These are phyloP conservation scores for Tetranychus piercei DNA, from an alignment of 2,888 invertebrate genomes.

Conservation along the genomic window DNA sequence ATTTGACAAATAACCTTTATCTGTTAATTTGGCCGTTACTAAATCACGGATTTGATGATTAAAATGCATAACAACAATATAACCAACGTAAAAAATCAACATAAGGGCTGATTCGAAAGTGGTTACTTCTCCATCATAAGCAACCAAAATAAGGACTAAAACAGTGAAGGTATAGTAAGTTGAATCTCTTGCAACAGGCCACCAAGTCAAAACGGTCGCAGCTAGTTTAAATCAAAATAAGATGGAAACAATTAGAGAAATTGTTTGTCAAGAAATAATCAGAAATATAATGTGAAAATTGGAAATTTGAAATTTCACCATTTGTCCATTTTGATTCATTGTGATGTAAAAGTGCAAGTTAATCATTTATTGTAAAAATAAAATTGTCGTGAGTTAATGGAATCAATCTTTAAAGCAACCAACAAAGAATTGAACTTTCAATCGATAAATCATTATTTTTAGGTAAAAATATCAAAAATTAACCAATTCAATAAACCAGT, in stretches of 20 bases:
- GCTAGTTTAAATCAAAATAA: slow-evolving; percentile 5
- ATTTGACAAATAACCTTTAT: not conserved
- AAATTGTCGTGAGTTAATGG: too few species aligned
- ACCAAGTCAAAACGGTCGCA: slow-evolving; percentile 30
- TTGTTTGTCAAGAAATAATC: not conserved
- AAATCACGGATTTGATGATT: slow-evolving; percentile 20
- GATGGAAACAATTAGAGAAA: not conserved
- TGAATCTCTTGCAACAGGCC: slow-evolving; percentile 31
- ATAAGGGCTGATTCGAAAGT: slow-evolving; percentile 33
- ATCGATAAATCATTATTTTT: not conserved
- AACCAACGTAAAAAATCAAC: slow-evolving; percentile 32
- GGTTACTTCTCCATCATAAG: slow-evolving; percentile 31
- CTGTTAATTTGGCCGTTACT: slow-evolving; percentile 14
- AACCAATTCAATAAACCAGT: not conserved
- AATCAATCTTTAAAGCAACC: too few species aligned
- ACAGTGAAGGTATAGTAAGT: slow-evolving; percentile 29
- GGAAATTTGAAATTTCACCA: too few species aligned
- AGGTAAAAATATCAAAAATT: not conserved
- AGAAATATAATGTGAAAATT: too few species aligned
- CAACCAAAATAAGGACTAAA: slow-evolving; percentile 28
- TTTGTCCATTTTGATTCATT: slow-evolving; percentile 6
- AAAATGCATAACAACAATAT: slow-evolving; percentile 31
- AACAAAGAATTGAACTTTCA: not conserved
- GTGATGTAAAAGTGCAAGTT: too few species aligned
- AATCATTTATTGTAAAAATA: not conserved